These are phyloP conservation scores for Characodon lateralis DNA, from an alignment of 2,797 vertebrate species.

Conservation along the genomic window DNA sequence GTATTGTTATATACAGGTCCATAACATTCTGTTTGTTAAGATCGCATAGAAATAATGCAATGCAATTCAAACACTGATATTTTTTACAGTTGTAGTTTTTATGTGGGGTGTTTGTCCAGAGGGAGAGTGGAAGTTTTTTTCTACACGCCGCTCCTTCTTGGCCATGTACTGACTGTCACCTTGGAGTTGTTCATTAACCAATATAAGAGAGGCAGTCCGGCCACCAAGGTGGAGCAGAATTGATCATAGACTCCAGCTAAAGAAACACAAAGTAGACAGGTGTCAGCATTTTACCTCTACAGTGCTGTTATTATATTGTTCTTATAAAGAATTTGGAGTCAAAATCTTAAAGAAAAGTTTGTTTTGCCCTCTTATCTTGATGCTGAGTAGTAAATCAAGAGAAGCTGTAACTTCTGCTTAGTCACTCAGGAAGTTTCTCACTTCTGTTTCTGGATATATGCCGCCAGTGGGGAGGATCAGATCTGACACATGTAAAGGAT, in stretches of 20 bases:
- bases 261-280: slow-evolving; percentile 12
- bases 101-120: slow-evolving; percentile 19
- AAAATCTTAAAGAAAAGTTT: not conserved
- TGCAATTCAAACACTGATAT: not conserved
- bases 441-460: slow-evolving; percentile 29
- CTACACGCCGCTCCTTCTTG: slow-evolving; percentile 29
- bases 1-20: not conserved
- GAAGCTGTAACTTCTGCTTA: slow-evolving; percentile 19
- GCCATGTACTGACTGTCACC: slow-evolving; percentile 32
- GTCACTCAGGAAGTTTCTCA: slow-evolving; percentile 12
- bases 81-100: not conserved
- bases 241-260: slow-evolving; percentile 30
- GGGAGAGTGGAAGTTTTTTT: slow-evolving; percentile 48
- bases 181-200: slow-evolving; percentile 81
- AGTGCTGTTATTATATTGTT: slow-evolving; percentile 5
- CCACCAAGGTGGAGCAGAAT: slow-evolving; percentile 40
- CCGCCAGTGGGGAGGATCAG: slow-evolving; percentile 5
- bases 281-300: not conserved
- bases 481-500: slow-evolving; percentile 20
- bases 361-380: slow-evolving; percentile 18
- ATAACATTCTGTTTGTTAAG: not conserved
- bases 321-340: not conserved
- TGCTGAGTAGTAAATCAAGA: slow-evolving; percentile 12
- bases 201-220: slow-evolving; percentile 44
- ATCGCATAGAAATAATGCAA: not conserved